Evolutionary conservation across 2,113 vertebrate genomes (phyloP).

Genomic region (Coryphaenoides rupestris): DNA sequence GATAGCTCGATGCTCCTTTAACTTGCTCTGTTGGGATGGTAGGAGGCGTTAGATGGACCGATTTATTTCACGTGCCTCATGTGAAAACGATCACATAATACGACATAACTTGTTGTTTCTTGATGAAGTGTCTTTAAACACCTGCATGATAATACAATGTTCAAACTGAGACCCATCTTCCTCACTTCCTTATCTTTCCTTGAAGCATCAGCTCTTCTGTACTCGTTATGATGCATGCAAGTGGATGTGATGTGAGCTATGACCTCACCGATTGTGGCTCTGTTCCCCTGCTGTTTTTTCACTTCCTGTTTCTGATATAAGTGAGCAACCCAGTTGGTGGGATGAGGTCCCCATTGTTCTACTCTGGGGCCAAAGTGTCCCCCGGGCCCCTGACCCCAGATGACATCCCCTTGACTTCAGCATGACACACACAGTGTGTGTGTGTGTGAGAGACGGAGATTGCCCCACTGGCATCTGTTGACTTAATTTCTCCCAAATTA

Average conservation of each 20-base stretch:
- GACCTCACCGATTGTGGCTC: constrained; percentile 7
- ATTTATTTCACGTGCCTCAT: constrained; percentile 16
- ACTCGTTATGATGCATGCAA: neutral
- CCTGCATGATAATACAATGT: constrained; percentile 25
- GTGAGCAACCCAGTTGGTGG: neutral
- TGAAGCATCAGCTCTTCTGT: constrained; percentile 15
- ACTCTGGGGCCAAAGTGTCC: neutral
- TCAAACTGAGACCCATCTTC: neutral
- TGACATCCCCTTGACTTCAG: constrained; percentile 33
- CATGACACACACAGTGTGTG: constrained; percentile 45
- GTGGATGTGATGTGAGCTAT: constrained; percentile 4
- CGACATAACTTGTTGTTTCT: neutral
- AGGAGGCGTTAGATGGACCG: neutral
- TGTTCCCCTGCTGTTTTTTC: constrained; percentile 9
- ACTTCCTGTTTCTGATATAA: constrained; percentile 11
- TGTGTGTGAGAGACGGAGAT: constrained; percentile 17
- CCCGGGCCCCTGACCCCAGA: constrained; percentile 21
- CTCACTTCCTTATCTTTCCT: neutral
- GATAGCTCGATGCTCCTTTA: constrained; percentile 13
- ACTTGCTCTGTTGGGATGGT: neutral
- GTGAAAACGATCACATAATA: constrained; percentile 26
- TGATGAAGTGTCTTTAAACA: constrained; percentile 12
- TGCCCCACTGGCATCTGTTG: constrained; percentile 49
- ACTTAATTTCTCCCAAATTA: constrained; percentile 34
- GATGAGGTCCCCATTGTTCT: constrained; percentile 28